Evolutionary conservation across 2,888 invertebrate species (phyloP).

Genomic region (Lasioglossum zephyrum): DNA sequence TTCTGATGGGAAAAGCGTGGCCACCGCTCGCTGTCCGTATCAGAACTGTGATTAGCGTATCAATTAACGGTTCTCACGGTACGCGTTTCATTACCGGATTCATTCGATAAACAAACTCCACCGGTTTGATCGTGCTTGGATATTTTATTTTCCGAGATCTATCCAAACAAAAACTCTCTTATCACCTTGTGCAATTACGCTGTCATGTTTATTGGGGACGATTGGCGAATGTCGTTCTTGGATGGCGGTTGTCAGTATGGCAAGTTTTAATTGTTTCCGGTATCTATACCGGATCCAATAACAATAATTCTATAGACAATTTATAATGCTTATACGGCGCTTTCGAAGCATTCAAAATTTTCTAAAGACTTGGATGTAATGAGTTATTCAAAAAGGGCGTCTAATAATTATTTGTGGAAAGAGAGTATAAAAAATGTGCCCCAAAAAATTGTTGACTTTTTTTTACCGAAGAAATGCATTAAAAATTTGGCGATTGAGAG

Average conservation of each 20-base stretch:
- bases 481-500: not conserved
- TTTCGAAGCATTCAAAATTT: not conserved
- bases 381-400: too few relatives aligned
- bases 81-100: constrained; percentile 10
- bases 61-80: constrained; percentile 41
- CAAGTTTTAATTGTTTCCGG: not conserved
- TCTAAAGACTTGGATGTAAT: not conserved
- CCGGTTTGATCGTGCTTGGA: not conserved
- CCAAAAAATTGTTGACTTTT: too few relatives aligned
- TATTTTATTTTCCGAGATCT: not conserved
- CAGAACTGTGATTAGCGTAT: constrained; percentile 25
- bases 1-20: constrained; percentile 1
- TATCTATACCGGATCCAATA: too few relatives aligned
- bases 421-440: too few relatives aligned
- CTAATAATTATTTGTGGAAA: too few relatives aligned
- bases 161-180: not conserved
- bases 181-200: not conserved
- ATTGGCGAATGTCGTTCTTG: not conserved
- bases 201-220: not conserved
- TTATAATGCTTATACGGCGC: not conserved
- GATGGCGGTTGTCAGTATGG: not conserved
- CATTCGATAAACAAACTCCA: constrained; percentile 13
- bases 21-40: constrained; percentile 18
- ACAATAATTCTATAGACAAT: not conserved
- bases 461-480: too few relatives aligned